Evolutionary conservation across 2,888 invertebrate genomes (phyloP), one percentile per base, ranked within the genome.

Genomic region (Balanococcus diminutus): DNA sequence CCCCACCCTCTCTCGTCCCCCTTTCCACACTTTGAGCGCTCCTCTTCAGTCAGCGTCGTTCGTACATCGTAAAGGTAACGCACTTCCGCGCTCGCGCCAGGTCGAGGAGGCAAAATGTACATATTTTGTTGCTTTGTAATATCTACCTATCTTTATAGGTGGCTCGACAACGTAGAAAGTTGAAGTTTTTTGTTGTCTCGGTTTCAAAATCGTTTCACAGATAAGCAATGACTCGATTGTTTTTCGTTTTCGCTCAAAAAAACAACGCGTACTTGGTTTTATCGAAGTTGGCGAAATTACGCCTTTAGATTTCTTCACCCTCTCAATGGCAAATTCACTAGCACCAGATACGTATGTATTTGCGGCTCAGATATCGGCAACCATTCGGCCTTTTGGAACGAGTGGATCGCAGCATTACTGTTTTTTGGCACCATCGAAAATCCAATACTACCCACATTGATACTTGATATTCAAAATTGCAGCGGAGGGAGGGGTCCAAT

Each of bases 61-160:
- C 32, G 31, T 72, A 72, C 75, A 79, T n/a, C n/a, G n/a, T 79
- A 79, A 79, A 79, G 75, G 75, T 79, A 79, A 79, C 75, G 75
- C 75, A 79, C 75, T 79, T 79, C 75, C 75, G 75, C 75, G 75
- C 75, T 79, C 75, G 75, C 75, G 75, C 75, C 75, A 79, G 36
- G 36, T 79, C 28, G 28, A 14, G 28, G 28, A 28, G 14, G 2
- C 28, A 67, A 67, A 61, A 61, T 61, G 61, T 61, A 61, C 61
- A 61, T 61, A 61, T 51, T 51, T 51, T 51, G 61, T 61, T 25
- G 22, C 61, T 61, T 61, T 61, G 61, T 61, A 25, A 61, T 61
- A 46, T 42, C 42, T 14, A n/a, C n/a, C n/a, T n/a, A n/a, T 11
- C 14, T 11, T 2, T 14, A 11, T 14, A 14, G 42, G 11, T 42